These are phyloP conservation scores for Pammene aurita DNA, from an alignment of 2,888 invertebrate genomes.

Conservation along the genomic window DNA sequence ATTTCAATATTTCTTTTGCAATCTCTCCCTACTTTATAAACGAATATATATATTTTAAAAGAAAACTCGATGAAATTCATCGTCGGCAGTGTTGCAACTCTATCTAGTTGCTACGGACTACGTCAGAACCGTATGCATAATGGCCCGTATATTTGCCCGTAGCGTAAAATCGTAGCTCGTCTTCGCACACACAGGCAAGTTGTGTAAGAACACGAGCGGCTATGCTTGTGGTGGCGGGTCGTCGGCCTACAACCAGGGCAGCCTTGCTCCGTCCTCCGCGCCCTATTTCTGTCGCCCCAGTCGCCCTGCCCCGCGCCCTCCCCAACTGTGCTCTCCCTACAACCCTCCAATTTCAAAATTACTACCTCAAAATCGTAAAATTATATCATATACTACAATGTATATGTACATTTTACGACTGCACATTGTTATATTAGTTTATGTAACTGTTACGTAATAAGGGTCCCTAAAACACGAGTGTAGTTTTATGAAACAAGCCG, in stretches of 20 bases:
- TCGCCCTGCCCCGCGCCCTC: slow-evolving; percentile 54
- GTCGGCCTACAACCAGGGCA: slow-evolving; percentile 79
- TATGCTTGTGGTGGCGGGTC: slow-evolving; percentile 64
- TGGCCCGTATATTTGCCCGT: slow-evolving; percentile 56
- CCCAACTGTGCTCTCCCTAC: slow-evolving; percentile 47
- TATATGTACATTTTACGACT: slow-evolving; percentile 14
- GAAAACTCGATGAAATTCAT: slow-evolving; percentile 26
- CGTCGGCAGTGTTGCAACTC: slow-evolving; percentile 53
- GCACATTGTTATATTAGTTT: slow-evolving; percentile 1
- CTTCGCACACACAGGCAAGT: slow-evolving; percentile 23
- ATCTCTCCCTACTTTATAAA: not conserved
- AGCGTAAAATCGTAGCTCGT: slow-evolving; percentile 45
- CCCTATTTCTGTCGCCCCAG: slow-evolving; percentile 82
- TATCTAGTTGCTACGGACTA: slow-evolving; percentile 52
- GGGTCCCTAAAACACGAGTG: too few species aligned
- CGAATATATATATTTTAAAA: slow-evolving; percentile 6
- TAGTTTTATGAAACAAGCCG: too few species aligned
- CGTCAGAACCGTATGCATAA: slow-evolving; percentile 52
- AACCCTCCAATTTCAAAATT: slow-evolving; percentile 67
- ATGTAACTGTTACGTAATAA: too few species aligned
- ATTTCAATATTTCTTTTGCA: not conserved
- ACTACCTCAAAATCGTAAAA: slow-evolving; percentile 45
- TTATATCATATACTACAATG: not conserved
- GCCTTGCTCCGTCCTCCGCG: slow-evolving; percentile 83
- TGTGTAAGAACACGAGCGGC: slow-evolving; percentile 47